Percentiles rank a stretch among this genome's conserved stretches.
Evolutionary conservation across 2,888 invertebrate genomes (phyloP).

Genomic region (Phengaris arion): DNA sequence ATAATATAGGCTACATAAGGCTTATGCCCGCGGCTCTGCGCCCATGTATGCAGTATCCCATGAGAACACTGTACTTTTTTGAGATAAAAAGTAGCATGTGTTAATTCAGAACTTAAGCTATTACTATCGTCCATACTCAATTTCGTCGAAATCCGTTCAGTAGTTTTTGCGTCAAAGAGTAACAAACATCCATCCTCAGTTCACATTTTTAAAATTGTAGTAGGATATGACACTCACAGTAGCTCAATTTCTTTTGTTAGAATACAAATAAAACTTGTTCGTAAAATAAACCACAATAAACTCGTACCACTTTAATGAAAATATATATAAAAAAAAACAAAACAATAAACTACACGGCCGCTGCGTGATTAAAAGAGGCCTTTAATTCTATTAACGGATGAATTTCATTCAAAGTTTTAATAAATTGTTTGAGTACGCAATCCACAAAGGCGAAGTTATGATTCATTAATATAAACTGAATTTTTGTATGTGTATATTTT

Average conservation of each 20-base stretch:
- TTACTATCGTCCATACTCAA: too few species aligned
- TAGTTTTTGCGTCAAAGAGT: too few species aligned
- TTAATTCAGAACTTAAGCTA: too few species aligned
- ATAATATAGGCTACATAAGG: too few species aligned
- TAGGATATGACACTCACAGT: neutral
- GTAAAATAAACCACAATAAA: constrained; percentile 7
- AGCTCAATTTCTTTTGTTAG: neutral
- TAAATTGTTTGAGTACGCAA: constrained; percentile 28
- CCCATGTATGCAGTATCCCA: too few species aligned
- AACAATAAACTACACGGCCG: constrained; percentile 11
- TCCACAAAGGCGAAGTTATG: constrained; percentile 20
- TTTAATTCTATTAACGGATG: constrained; percentile 28
- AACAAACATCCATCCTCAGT: too few species aligned
- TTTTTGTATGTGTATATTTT: constrained; percentile 10
- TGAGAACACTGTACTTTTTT: too few species aligned
- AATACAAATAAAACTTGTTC: neutral
- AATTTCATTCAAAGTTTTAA: constrained; percentile 26
- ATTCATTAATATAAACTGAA: constrained; percentile 26
- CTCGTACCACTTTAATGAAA: neutral
- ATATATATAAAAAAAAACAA: constrained; percentile 15
- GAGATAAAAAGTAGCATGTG: too few species aligned
- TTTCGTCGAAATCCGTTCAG: too few species aligned
- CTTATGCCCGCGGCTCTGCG: too few species aligned
- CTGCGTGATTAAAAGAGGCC: constrained; percentile 27
- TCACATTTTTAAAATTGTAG: too few species aligned